Evolutionary conservation across 2,888 invertebrate species (phyloP).

Genomic region (Labia minor): DNA sequence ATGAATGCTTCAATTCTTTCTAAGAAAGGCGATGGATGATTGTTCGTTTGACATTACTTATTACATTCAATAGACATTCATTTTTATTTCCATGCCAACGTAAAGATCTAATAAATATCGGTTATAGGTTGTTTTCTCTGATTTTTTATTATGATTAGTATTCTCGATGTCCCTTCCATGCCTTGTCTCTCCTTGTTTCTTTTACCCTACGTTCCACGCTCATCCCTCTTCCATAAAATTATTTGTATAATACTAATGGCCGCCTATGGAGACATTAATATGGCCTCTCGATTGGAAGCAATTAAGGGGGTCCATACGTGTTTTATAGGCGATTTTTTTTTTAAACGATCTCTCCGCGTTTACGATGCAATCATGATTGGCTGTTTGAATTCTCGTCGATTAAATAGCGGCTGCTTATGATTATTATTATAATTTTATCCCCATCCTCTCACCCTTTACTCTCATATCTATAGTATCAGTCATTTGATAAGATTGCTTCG

Average conservation of each 20-base stretch:
- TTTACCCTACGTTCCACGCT: not conserved
- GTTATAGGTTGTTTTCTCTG: no score
- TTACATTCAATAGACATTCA: no score
- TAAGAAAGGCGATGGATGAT: no score
- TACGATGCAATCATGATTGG: not conserved
- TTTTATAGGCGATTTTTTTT: slow-evolving; percentile 8
- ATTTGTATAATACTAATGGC: slow-evolving; percentile 13
- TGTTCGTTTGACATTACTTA: no score
- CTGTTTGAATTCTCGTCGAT: slow-evolving; percentile 1
- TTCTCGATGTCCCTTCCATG: not conserved
- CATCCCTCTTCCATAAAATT: not conserved
- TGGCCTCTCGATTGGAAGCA: slow-evolving; percentile 6
- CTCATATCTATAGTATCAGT: not conserved
- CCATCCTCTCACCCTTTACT: not conserved
- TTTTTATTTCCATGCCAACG: no score
- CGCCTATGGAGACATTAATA: slow-evolving; percentile 8
- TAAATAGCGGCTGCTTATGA: slow-evolving; percentile 7
- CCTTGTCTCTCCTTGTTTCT: not conserved
- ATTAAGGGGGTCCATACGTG: slow-evolving; percentile 4
- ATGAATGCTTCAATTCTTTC: no score
- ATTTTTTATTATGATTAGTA: no score
- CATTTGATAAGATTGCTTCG: slow-evolving; percentile 5
- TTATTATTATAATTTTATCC: slow-evolving; percentile 2
- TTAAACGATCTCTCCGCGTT: slow-evolving; percentile 7
- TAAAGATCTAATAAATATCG: no score